phyloP scores from a whole-genome alignment of 2,113 vertebrate genomes.

The Muntiacus muntjak region DNA sequence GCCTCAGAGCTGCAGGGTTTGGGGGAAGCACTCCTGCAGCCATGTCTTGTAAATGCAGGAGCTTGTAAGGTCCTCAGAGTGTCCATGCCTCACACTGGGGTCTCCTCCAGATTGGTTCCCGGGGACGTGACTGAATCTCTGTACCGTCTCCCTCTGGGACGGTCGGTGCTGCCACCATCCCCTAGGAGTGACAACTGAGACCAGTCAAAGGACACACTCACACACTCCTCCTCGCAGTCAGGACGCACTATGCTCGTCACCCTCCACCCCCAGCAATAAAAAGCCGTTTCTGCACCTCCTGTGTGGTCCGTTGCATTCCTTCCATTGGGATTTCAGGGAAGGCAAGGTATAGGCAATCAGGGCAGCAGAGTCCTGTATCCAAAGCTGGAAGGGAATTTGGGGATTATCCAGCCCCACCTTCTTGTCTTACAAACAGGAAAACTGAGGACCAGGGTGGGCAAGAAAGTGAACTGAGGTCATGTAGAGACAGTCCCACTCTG shows the following conservation, averaged over 20 bases:
- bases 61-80: accelerated
- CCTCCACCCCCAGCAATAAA: neutral
- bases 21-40: accelerated
- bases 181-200: neutral
- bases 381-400: accelerated
- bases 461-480: neutral
- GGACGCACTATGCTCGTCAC: no score
- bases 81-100: accelerated
- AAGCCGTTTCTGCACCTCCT: neutral
- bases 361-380: neutral
- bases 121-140: no score
- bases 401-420: neutral
- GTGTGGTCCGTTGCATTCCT: neutral
- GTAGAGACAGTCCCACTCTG: neutral
- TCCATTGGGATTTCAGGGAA: neutral
- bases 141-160: neutral
- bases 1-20: neutral
- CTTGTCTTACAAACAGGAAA: neutral
- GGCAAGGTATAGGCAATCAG: neutral
- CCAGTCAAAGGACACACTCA: neutral
- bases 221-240: accelerated
- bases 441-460: neutral
- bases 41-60: neutral
- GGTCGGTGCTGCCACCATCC: neutral
- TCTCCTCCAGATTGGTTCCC: neutral